phyloP scores from a whole-genome alignment of 2,797 vertebrate species.

The Yasuhikotakia modesta region DNA sequence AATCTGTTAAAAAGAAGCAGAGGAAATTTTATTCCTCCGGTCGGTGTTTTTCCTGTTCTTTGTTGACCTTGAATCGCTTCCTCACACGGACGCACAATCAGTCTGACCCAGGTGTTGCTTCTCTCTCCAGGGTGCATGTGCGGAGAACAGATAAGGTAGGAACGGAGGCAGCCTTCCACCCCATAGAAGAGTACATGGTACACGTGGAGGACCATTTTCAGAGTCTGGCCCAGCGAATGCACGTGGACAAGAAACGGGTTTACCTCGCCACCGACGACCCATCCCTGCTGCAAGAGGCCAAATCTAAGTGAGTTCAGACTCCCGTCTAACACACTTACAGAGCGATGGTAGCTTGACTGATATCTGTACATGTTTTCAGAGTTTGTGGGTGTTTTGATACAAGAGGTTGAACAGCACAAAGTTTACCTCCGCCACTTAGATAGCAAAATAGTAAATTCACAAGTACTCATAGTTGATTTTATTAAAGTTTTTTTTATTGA shows the following conservation, averaged over 20 bases:
- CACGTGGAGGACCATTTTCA: constrained; percentile 95
- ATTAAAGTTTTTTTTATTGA: background rate
- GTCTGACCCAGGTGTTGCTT: constrained; percentile 35
- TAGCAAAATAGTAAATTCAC: too few relatives aligned
- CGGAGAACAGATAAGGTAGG: constrained; percentile 97
- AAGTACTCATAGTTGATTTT: background rate
- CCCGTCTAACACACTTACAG: background rate
- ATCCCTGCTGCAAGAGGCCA: constrained; percentile 92
- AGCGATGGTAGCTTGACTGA: too few relatives aligned
- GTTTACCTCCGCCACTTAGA: too few relatives aligned
- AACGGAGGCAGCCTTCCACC: constrained; percentile 95
- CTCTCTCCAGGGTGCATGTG: constrained; percentile 86
- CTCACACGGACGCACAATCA: constrained; percentile 2
- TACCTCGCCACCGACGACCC: constrained; percentile 97
- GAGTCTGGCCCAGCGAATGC: constrained; percentile 84
- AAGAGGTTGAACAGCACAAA: background rate
- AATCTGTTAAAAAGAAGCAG: constrained; percentile 18
- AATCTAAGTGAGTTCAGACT: constrained; percentile 88
- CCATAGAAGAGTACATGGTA: constrained; percentile 97
- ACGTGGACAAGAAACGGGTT: constrained; percentile 92
- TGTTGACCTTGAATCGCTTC: constrained; percentile 33
- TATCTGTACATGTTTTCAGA: background rate
- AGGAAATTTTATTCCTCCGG: constrained; percentile 10
- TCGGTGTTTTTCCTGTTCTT: constrained; percentile 31
- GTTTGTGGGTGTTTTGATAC: background rate